Base-by-base conservation (phyloP, 2,113 vertebrate genomes). In the Platichthys stellatus region DNA sequence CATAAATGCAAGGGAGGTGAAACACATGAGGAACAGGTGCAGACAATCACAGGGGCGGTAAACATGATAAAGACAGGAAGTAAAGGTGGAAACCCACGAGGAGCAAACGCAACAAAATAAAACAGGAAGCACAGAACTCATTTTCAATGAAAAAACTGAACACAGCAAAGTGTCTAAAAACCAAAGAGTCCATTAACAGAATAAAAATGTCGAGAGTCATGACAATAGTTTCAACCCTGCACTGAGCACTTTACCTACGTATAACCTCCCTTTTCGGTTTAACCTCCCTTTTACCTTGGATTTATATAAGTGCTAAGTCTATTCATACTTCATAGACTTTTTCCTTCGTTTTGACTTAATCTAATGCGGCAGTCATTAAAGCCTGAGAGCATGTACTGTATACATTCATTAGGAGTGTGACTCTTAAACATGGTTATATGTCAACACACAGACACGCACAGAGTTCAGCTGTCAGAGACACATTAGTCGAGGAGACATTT, bases 391-490 rank as follows among this genome's bases (percentile, higher is more conserved):
- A 69, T 49, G 9, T 31, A 31, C 31, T 31, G 31, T 45, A 45
- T 80, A 76, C 40, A 69, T 69, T 76, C 17, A 58, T 64, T 17
- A 60, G 65, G 3, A 51, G 18, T 51, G 47, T 51, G 2, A 45
- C 40, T 58, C 28, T 28, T 72, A 31, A 72, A 78, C 57, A 68
- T 31, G 35, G 24, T 24, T 31, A 17, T 24, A 13, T 31, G 6
- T 54, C 24, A 63, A 38, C 31, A 58, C 45, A 24, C 23, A 72
- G 38, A 63, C 51, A 73, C 2, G 14, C 63, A 76, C 43, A 38
- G 43, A n/a, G 43, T 28, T 43, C 23, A 63, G 69, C 70, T 60
- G 26, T 56, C 60, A 68, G 51, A 53, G 51, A 54, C 51, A 21
- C 51, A 61, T 11, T 24, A 2, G 11, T 21, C 60, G 15, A 54